A percentile compares a stretch with the other conserved stretches of the same genome.
phyloP scores from a whole-genome alignment of 2,113 vertebrate genomes.

The Kryptolebias marmoratus region DNA sequence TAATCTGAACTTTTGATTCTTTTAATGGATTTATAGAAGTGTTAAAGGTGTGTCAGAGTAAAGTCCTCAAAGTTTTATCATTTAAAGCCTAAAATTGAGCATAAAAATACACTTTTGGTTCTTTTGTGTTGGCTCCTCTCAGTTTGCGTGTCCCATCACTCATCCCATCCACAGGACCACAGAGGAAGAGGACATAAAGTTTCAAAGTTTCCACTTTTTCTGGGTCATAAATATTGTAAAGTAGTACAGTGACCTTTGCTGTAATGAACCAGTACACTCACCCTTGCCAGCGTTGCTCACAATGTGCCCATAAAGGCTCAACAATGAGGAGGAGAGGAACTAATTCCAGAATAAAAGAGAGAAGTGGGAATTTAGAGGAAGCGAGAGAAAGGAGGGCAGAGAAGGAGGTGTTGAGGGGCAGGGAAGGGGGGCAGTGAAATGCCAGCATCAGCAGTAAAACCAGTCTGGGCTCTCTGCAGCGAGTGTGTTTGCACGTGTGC shows the following conservation, averaged over 20 bases:
- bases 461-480: conserved; percentile 67
- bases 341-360: conserved; percentile 14
- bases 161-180: not conserved
- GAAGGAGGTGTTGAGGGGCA: conserved; percentile 32
- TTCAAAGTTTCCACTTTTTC: not conserved
- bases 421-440: conserved; percentile 29
- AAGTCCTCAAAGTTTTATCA: not conserved
- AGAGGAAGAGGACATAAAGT: conserved; percentile 9
- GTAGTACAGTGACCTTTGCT: not conserved
- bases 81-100: not conserved
- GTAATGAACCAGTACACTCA: not conserved
- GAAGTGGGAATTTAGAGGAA: conserved; percentile 25
- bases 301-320: not conserved
- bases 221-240: not conserved
- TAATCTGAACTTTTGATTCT: conserved; percentile 34
- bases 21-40: conserved; percentile 12
- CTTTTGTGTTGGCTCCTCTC: not conserved
- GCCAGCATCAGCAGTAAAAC: conserved; percentile 69
- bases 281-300: not conserved
- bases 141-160: not conserved
- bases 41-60: not conserved
- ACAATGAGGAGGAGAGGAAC: conserved; percentile 21
- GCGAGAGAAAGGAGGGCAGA: conserved; percentile 20
- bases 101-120: not conserved
- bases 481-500: conserved; percentile 59